Percentiles rank a stretch among this genome's conserved stretches.
Evolutionary conservation across 2,113 vertebrate genomes (phyloP).

Genomic region (Theristicus caerulescens): DNA sequence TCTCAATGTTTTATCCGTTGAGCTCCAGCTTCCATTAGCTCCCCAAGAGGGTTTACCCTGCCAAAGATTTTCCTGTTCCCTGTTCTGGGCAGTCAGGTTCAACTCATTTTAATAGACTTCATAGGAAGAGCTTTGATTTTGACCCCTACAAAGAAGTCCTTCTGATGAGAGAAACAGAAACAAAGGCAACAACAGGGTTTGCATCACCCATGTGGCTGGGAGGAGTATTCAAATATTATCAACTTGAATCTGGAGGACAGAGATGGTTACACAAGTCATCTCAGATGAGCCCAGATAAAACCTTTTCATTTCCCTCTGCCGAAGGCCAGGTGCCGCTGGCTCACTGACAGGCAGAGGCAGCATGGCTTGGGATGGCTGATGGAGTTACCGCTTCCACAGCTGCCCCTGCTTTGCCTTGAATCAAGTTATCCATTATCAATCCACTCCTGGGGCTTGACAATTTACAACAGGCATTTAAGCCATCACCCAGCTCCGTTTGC

Average conservation of each 20-base stretch:
- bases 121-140: slow-evolving; percentile 22
- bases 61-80: background rate
- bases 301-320: background rate
- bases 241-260: background rate
- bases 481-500: background rate
- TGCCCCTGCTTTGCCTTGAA: background rate
- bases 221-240: background rate
- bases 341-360: background rate
- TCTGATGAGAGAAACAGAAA: background rate
- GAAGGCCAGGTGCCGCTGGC: background rate
- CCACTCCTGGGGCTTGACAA: background rate
- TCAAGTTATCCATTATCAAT: background rate
- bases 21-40: background rate
- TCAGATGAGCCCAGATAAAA: background rate
- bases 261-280: background rate
- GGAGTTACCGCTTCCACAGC: background rate
- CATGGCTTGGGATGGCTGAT: background rate
- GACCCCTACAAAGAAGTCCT: background rate
- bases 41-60: background rate
- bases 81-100: background rate
- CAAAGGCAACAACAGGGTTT: background rate
- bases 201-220: background rate
- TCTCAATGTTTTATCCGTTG: background rate
- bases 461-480: slow-evolving; percentile 28
- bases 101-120: background rate